phyloP scores from a whole-genome alignment of 2,888 invertebrate species.

The Drosophila gaucha region DNA sequence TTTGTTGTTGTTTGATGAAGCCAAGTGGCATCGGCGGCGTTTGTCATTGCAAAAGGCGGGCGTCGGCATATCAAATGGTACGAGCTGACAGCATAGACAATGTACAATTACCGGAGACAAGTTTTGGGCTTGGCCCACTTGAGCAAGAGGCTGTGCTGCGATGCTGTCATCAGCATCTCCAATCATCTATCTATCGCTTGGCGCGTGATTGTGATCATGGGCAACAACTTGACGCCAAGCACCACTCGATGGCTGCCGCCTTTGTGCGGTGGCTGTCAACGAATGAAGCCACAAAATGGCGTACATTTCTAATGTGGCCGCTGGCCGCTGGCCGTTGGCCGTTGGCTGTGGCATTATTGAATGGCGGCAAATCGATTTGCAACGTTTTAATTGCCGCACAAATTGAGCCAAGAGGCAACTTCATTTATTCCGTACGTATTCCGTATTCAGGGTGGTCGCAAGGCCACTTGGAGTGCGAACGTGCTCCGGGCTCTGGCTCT shows the following conservation, averaged over 20 bases:
- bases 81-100: slow-evolving; percentile 68
- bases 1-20: slow-evolving; percentile 13
- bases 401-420: slow-evolving; percentile 66
- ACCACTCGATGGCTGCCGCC: slow-evolving; percentile 34
- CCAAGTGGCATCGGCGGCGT: slow-evolving; percentile 46
- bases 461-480: slow-evolving; percentile 68
- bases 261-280: slow-evolving; percentile 46
- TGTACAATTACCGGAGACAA: slow-evolving; percentile 75
- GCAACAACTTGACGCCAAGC: slow-evolving; percentile 35
- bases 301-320: slow-evolving; percentile 35
- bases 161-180: slow-evolving; percentile 61
- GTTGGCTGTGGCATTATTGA: slow-evolving; percentile 32
- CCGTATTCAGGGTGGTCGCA: slow-evolving; percentile 68
- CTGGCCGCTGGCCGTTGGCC: slow-evolving; percentile 11
- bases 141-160: slow-evolving; percentile 51
- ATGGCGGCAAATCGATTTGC: slow-evolving; percentile 72
- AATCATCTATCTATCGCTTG: slow-evolving; percentile 15
- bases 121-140: slow-evolving; percentile 77
- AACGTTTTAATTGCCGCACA: slow-evolving; percentile 76
- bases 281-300: slow-evolving; percentile 39
- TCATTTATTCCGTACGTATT: slow-evolving; percentile 32
- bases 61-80: slow-evolving; percentile 73
- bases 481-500: slow-evolving; percentile 42
- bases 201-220: slow-evolving; percentile 47
- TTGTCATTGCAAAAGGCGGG: slow-evolving; percentile 63